phyloP scores from a whole-genome alignment of 2,113 vertebrate species.

The human (Homo sapiens) region DNA sequence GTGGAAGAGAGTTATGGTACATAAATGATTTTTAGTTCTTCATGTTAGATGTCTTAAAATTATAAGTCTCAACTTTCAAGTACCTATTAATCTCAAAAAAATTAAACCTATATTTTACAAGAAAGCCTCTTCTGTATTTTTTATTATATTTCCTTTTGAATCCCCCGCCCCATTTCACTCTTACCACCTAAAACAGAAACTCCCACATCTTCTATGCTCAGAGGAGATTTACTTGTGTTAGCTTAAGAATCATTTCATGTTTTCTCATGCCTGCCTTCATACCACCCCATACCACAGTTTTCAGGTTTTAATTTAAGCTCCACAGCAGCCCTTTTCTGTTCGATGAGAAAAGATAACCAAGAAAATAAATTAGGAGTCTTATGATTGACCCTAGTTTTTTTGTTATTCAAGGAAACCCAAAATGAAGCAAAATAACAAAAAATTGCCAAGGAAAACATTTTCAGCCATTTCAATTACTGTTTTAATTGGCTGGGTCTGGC shows the following conservation, averaged over 20 bases:
- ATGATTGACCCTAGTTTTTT: conserved; percentile 66
- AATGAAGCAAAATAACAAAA: conserved; percentile 74
- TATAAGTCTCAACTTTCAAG: conserved; percentile 63
- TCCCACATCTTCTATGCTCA: conserved; percentile 52
- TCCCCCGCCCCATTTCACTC: conserved; percentile 44
- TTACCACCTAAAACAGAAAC: conserved; percentile 23
- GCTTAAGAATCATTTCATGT: conserved; percentile 69
- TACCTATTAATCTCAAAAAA: conserved; percentile 69
- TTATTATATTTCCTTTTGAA: conserved; percentile 61
- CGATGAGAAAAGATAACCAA: conserved; percentile 66
- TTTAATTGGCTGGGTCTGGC: conserved; percentile 84
- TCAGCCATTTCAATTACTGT: conserved; percentile 85
- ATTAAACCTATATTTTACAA: conserved; percentile 70
- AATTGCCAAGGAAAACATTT: conserved; percentile 86
- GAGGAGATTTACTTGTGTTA: conserved; percentile 72
- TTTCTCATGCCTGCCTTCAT: conserved; percentile 72
- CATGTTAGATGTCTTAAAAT: neutral
- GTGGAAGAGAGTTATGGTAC: neutral
- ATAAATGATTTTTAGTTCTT: neutral
- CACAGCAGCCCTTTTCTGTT: conserved; percentile 64
- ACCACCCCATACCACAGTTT: neutral
- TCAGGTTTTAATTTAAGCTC: conserved; percentile 64
- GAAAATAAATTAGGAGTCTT: conserved; percentile 75
- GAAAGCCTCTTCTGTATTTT: neutral
- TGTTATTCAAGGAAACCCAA: conserved; percentile 79